Percentiles rank a stretch among this genome's conserved stretches.
Conservation (phyloP, 2,797 vertebrate genomes). For the Enoplosus armatus region DNA sequence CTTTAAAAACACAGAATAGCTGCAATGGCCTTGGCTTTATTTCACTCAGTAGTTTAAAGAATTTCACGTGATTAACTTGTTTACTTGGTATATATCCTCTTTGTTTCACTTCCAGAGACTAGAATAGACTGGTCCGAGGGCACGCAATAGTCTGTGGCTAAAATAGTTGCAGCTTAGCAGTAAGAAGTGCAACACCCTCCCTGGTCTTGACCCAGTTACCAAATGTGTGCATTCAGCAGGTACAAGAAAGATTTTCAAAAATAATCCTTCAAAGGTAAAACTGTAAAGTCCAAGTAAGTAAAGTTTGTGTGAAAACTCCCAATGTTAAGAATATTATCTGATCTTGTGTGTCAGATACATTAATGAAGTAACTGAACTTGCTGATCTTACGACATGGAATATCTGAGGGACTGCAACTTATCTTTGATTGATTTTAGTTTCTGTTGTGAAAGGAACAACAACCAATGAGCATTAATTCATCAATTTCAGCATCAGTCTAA, state of each 20-base stretch:
- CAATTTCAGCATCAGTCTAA: slow-evolving; percentile 31
- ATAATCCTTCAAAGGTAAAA: slow-evolving; percentile 64
- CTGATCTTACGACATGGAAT: not conserved
- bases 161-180: slow-evolving; percentile 82
- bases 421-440: slow-evolving; percentile 5
- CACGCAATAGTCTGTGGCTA: slow-evolving; percentile 72
- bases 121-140: slow-evolving; percentile 70
- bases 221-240: slow-evolving; percentile 78
- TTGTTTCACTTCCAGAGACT: slow-evolving; percentile 66
- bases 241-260: slow-evolving; percentile 69
- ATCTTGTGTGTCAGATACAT: slow-evolving; percentile 9
- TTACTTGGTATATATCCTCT: slow-evolving; percentile 68
- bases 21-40: slow-evolving; percentile 24
- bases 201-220: slow-evolving; percentile 82
- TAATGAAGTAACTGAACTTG: not conserved
- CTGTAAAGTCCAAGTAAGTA: slow-evolving; percentile 31
- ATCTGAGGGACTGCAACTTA: not conserved
- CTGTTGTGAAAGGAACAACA: slow-evolving; percentile 3
- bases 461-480: slow-evolving; percentile 19
- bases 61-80: slow-evolving; percentile 66
- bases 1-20: slow-evolving; percentile 31
- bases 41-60: slow-evolving; percentile 38
- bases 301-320: slow-evolving; percentile 14
- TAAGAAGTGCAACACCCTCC: slow-evolving; percentile 76
- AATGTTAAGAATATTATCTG: not conserved